Evolutionary conservation across 1,140 invertebrate species (phyloP), one percentile per base, ranked within the genome.

Genomic region (Euwallacea fornicatus): DNA sequence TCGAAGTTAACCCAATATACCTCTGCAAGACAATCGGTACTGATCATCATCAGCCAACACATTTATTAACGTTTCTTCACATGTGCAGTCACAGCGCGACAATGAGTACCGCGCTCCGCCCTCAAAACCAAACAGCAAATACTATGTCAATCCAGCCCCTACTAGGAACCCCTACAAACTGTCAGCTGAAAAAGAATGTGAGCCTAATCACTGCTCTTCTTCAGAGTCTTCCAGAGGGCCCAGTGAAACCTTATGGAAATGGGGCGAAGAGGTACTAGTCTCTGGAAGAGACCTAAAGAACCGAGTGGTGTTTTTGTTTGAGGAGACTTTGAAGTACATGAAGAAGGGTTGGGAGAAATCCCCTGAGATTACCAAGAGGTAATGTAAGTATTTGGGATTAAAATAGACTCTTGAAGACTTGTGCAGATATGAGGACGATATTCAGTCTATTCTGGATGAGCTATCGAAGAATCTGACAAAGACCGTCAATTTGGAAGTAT

Each of bases 281-380:
- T 73, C 77, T 3, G 77, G 77, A 7, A 66, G 71, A 43, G 77
- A 78, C 50, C 56, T 78, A n/a, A 78, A 78, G 44, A 76, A 78
- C 42, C 74, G 75, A 70, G 71, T 78, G 4, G 50, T 73, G 7
- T 11, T 59, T 7, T 42, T 76, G 7, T 42, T 76, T n/a, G 75
- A 76, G 43, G 71, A 71, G 7, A 74, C 73, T n/a, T 59, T 74
- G 43, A 47, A 71, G 4, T 67, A 63, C 41, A 50, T 74, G 61
- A 74, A 72, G n/a, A 71, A 70, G 55, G 54, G 58, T n/a, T 69
- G 53, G 42, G 69, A 60, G 13, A 72, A 72, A 56, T n/a, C 60
- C 11, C 61, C 58, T 11, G 8, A 16, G 7, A 47, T 33, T 33
- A 33, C 21, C 21, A 33, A 33, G 4, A 33, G 21, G 21, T 33